Percentiles rank a stretch among this genome's conserved stretches.
Evolutionary conservation across 1,140 invertebrate genomes (phyloP).

Genomic region (Telenomus remus): DNA sequence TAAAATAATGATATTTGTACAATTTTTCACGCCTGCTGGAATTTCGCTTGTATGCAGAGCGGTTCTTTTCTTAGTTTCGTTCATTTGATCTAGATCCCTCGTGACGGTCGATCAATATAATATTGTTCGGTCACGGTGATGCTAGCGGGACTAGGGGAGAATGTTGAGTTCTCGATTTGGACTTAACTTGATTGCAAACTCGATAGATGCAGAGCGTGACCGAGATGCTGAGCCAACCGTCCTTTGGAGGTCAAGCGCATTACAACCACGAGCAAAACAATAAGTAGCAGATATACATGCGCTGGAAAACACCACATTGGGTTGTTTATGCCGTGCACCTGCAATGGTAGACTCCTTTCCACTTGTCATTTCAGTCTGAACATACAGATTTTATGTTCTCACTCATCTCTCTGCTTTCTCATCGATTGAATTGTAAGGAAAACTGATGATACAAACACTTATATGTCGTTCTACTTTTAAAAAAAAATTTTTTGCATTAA

Average conservation of each 20-base stretch:
- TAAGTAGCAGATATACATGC: conserved; percentile 38
- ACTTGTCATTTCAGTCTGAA: conserved; percentile 19
- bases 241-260: conserved; percentile 56
- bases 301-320: conserved; percentile 18
- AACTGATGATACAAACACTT: too few relatives aligned
- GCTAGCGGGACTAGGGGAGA: conserved; percentile 15
- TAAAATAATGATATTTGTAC: too few relatives aligned
- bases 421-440: too few relatives aligned
- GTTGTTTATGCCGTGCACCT: conserved; percentile 39
- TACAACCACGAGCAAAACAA: conserved; percentile 43
- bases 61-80: too few relatives aligned
- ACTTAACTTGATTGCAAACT: conserved; percentile 48
- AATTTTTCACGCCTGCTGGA: too few relatives aligned
- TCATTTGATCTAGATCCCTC: conserved; percentile 4
- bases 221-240: conserved; percentile 52
- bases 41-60: too few relatives aligned
- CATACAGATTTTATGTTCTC: conserved; percentile 15
- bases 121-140: conserved; percentile 21
- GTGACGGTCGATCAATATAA: conserved; percentile 23
- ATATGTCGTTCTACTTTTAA: too few relatives aligned
- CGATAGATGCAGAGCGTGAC: conserved; percentile 53
- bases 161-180: conserved; percentile 40
- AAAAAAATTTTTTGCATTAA: too few relatives aligned
- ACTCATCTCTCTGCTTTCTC: conserved; percentile 16
- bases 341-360: conserved; percentile 24